Base-by-base conservation (phyloP, 1,140 invertebrate species). In the Belonocnema kinseyi region DNA sequence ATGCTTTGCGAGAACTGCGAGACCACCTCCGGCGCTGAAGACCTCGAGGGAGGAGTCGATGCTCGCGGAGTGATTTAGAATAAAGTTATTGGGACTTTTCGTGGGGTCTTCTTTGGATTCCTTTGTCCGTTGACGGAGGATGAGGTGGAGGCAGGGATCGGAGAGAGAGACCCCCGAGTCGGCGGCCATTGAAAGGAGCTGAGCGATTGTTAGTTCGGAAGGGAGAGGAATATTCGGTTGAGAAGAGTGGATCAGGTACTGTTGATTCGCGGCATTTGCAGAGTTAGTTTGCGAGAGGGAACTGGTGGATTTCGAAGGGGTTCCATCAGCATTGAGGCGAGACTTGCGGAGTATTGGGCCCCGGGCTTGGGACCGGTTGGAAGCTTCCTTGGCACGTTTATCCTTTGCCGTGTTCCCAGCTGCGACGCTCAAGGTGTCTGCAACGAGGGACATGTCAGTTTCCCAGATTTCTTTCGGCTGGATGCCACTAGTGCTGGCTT, bases 1-100 rank as follows among this genome's bases (percentile, higher is more conserved):
- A 85, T 97, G 96, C 82, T 96, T 95, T 0, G 97, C 97, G 17
- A 98, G 90, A 26, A 98, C 91, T 7, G 96, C 97, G 61, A 98
- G 92, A n/a, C 97, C 97, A 46, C 97, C 97, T 66, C 95, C 94
- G 58, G 94, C 94, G 53, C 96, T 96, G 88, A 98, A 98, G 51
- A 97, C 95, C 81, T 96, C 95, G 78, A 98, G 91, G 8, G 96
- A 93, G 76, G 94, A 95, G 26, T 94, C 93, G 53, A 95, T 92
- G 7, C 90, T 90, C 1, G 75, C 78, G 7, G 73, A 75, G 16
- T 71, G 21, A 19, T 83, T 82, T 0, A 73, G 6, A 46, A 16
- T n/a, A 12, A 26, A 17, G 0, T 54, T 51, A 33, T 17, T 54
- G 53, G 61, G n/a, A 40, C 4, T 66, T 66, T 66, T 66, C 11